Evolutionary conservation across 2,888 invertebrate species (phyloP), one percentile per base, ranked within the genome.

Genomic region (Rugalucina vietnamica): DNA sequence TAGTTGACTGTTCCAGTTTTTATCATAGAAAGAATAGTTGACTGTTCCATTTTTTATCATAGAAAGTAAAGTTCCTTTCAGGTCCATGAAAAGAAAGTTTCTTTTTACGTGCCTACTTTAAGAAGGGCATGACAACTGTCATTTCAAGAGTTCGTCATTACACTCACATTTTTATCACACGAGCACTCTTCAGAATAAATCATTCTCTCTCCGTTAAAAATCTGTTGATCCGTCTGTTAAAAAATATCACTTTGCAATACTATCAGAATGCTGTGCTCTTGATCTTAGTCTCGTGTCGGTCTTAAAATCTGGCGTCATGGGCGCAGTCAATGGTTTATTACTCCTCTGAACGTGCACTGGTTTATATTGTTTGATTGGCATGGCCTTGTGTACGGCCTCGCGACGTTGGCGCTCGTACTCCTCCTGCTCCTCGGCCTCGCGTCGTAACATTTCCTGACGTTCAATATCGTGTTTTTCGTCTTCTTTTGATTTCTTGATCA

Each of bases 401-500:
- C 82, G 79, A 21, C 94, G 81, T 57, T 93, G 80, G 50, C 89
- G 87, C 27, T 92, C 91, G 14, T 92, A 84, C n/a, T 92, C 92
- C 10, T 79, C 88, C 27, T 86, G 86, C 81, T 94, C 93, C 70
- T 93, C 93, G 24, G 91, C 91, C 65, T 91, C 90, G 65, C 85
- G 79, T 27, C 86, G 84, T 27, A 82, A 78, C 76, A 90, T 89
- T 54, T 87, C 85, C 80, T 91, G 89, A 12, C 90, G 85, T 0
- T 95, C 95, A 39, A 95, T 95, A 81, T 96, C 96, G 88, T 95
- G 95, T 85, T 96, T 95, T 86, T 96, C 96, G 78, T 96, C 95
- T 71, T 93, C 92, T 60, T 89, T 86, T 24, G 90, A 87, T 75
- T 93, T 92, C 75, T 91, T 91, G 69, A 88, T 84, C 82, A 88